Conservation (phyloP, 2,888 invertebrate species). For the Mimas tiliae region DNA sequence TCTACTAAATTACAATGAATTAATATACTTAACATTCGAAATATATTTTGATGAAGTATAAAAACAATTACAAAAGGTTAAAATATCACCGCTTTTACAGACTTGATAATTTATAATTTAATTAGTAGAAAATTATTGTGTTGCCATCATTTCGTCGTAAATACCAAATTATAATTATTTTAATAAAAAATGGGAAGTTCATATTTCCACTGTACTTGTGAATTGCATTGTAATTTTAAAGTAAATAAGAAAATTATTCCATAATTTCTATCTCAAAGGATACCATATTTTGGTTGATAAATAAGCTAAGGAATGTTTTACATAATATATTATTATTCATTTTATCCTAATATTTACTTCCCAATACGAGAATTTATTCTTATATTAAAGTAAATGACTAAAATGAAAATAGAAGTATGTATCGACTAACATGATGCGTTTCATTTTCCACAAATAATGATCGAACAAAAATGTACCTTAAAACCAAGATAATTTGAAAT, state of each 20-base stretch:
- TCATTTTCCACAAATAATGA: constrained; percentile 11
- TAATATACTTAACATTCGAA: constrained; percentile 25
- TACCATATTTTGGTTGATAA: constrained; percentile 12
- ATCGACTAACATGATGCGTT: constrained; percentile 42
- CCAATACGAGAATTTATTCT: background rate
- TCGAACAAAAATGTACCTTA: constrained; percentile 24
- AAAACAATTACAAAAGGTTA: constrained; percentile 32
- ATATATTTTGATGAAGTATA: constrained; percentile 33
- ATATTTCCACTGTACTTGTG: background rate
- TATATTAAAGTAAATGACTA: constrained; percentile 56
- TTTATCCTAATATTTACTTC: constrained; percentile 10
- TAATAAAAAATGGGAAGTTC: background rate
- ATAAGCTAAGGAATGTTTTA: constrained; percentile 17
- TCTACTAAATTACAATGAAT: constrained; percentile 22
- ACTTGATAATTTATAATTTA: background rate
- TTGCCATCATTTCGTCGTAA: background rate
- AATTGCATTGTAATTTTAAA: background rate
- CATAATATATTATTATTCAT: constrained; percentile 1
- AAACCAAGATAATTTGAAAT: background rate
- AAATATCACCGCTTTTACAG: constrained; percentile 13
- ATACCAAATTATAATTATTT: background rate
- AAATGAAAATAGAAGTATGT: constrained; percentile 81
- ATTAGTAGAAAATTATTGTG: background rate
- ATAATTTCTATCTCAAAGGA: background rate
- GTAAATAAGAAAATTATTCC: background rate